Percentiles rank a stretch among this genome's conserved stretches.
Evolutionary conservation across 2,797 vertebrate genomes (phyloP).

Genomic region (Gobionotothen gibberifrons): DNA sequence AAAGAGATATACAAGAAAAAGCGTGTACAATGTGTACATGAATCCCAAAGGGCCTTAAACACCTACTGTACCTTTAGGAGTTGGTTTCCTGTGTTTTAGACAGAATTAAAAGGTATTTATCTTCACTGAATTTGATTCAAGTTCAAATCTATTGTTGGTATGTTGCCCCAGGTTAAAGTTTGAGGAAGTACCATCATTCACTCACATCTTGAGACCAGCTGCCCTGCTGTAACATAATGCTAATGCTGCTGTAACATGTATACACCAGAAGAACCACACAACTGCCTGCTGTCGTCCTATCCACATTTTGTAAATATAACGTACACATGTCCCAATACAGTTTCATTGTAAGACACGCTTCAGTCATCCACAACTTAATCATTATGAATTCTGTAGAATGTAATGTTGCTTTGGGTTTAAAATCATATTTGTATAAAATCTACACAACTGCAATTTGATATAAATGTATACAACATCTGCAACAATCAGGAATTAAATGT

Average conservation of each 20-base stretch:
- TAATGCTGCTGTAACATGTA: conserved; percentile 3
- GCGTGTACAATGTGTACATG: conserved; percentile 4
- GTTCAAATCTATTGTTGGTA: background rate
- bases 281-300: background rate
- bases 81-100: background rate
- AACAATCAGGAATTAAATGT: background rate
- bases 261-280: background rate
- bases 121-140: too few relatives aligned
- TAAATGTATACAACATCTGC: background rate
- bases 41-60: background rate
- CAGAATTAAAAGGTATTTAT: too few relatives aligned
- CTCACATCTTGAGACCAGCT: conserved; percentile 55
- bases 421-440: background rate
- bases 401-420: background rate
- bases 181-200: conserved; percentile 4
- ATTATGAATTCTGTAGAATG: background rate
- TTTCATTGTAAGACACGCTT: background rate
- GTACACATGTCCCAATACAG: background rate
- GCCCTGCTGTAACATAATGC: background rate
- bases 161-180: conserved; percentile 14
- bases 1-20: background rate
- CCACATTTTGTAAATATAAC: background rate
- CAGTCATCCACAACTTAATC: background rate
- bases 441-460: background rate
- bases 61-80: background rate